Evolutionary conservation across 1,140 invertebrate genomes (phyloP).

Genomic region (Rhagoletis zephyria): DNA sequence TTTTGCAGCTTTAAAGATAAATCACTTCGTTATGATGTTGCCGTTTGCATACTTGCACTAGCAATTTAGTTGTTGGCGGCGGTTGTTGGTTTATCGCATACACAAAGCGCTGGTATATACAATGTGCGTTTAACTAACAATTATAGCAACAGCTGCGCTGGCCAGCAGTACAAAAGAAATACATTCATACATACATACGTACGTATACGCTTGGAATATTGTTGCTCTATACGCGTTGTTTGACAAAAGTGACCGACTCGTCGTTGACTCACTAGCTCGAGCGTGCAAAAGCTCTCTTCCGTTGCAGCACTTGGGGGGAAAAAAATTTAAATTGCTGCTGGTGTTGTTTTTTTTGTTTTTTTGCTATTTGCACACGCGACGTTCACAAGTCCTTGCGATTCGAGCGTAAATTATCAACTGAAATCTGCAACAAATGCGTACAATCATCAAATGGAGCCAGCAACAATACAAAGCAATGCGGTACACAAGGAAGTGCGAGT

Average conservation of each 20-base stretch:
- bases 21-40: not conserved
- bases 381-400: constrained; percentile 19
- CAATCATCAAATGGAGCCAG: not conserved
- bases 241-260: not conserved
- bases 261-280: not conserved
- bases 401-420: constrained; percentile 49
- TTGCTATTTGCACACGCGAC: constrained; percentile 15
- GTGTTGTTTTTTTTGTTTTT: not conserved
- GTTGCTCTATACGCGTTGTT: not conserved
- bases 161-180: not conserved
- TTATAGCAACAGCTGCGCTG: not conserved
- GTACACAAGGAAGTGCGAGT: not conserved
- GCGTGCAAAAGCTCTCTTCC: not conserved
- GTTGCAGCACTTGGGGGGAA: not conserved
- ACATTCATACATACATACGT: not conserved
- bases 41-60: not conserved
- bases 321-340: not conserved
- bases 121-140: not conserved
- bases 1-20: not conserved
- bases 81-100: not conserved
- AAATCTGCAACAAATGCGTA: constrained; percentile 3
- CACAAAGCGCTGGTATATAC: not conserved
- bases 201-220: not conserved
- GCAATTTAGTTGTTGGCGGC: not conserved
- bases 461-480: no score